Base-by-base conservation (phyloP, 2,888 invertebrate species). In the Rhyacophila evoluta region DNA sequence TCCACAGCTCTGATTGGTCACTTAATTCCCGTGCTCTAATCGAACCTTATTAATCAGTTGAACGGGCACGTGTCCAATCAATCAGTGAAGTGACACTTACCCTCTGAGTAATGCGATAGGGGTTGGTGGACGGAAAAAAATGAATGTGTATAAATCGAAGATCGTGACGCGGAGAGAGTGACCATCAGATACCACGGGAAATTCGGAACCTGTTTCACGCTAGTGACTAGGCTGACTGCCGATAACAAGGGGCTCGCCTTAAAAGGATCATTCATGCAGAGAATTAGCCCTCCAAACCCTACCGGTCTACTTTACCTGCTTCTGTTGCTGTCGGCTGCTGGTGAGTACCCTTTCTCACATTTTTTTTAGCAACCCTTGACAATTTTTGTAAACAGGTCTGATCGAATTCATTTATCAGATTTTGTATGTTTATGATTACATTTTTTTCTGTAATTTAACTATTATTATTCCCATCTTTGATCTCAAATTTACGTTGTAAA, bases 201-300 rank as follows among this genome's bases (percentile, higher is more conserved):
- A 55, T 19, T 55, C 19, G 15, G 15, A 55, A 10, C 55, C 55
- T 87, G 87, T 87, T 86, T 86, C 85, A 86, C 85, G 85, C 83
- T 83, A 84, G 83, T 82, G 83, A 82, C 80, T 81, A 82, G 82
- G 82, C 82, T 77, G 78, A 82, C 79, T 83, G 73, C 80, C 83
- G 83, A 83, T 85, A 87, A 84, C 83, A 89, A 89, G 89, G 87
- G 74, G 68, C 73, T 38, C 15, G 25, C 19, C 39, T 69, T 70
- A 55, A 55, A 55, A 25, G 55, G 55, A 55, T 55, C 55, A 37
- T 69, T 78, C 74, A 37, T 74, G 74, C 73, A 73, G 73, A 74
- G 74, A 55, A 73, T 74, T 69, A 29, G 67, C 27, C 78, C 38
- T 68, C 69, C 73, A 29, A 28, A 33, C 29, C 69, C 69, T 69